Conservation (phyloP, 1,140 invertebrate species). For the Oncopeltus fasciatus region DNA sequence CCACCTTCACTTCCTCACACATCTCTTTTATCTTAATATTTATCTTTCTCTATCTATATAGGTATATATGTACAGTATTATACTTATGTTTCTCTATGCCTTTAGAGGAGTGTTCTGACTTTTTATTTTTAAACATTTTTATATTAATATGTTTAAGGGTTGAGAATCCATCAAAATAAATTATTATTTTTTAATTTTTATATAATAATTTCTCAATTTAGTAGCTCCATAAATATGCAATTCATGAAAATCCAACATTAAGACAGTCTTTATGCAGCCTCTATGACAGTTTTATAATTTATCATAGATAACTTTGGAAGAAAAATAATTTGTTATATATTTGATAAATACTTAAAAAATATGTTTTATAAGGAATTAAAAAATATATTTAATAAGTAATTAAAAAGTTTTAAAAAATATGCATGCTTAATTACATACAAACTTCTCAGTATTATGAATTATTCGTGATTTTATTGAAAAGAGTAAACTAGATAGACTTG, state of each 20-base stretch:
- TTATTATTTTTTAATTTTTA: neutral
- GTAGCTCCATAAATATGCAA: no score
- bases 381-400: no score
- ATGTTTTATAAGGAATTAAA: no score
- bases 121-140: neutral
- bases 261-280: neutral
- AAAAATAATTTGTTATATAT: no score
- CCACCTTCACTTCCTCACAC: neutral
- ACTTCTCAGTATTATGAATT: no score
- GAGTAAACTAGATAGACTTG: no score
- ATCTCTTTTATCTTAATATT: neutral
- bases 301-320: neutral
- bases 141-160: neutral
- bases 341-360: no score
- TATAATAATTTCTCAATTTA: neutral
- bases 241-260: neutral
- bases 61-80: neutral
- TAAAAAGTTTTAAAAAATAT: no score
- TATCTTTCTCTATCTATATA: conserved; percentile 4
- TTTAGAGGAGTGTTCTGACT: neutral
- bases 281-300: neutral
- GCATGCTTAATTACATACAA: no score
- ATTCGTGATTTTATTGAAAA: no score
- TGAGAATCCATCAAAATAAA: neutral
- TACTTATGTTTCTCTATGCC: conserved; percentile 1